Evolutionary conservation across 2,888 invertebrate species (phyloP).

Genomic region (Stratiomys singularior): DNA sequence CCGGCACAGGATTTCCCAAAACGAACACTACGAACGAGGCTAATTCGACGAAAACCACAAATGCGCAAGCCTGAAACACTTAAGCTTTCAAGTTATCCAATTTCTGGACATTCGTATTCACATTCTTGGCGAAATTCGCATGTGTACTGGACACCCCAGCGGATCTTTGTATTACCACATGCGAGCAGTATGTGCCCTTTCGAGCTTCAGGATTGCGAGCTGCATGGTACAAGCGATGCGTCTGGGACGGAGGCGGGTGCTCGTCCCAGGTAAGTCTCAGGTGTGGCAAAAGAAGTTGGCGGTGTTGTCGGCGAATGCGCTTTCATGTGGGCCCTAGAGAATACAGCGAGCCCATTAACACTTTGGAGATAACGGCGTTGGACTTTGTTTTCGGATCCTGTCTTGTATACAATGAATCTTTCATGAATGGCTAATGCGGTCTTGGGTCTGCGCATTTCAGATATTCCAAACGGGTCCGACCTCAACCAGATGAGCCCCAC

Average conservation of each 20-base stretch:
- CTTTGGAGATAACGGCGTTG: conserved; percentile 32
- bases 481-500: conserved; percentile 16
- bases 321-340: conserved; percentile 42
- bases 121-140: conserved; percentile 40
- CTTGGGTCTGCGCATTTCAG: neutral
- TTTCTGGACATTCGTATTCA: neutral
- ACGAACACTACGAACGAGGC: neutral
- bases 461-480: neutral
- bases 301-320: conserved; percentile 1
- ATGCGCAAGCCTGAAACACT: conserved; percentile 35
- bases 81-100: conserved; percentile 22
- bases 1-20: neutral
- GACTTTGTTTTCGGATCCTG: conserved; percentile 22
- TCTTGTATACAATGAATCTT: neutral
- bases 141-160: neutral
- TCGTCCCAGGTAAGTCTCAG: neutral
- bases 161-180: neutral
- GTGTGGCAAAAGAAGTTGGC: conserved; percentile 1
- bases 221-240: neutral
- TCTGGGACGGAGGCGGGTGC: neutral
- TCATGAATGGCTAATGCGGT: conserved; percentile 7
- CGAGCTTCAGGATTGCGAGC: neutral
- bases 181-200: neutral
- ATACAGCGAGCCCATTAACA: conserved; percentile 44
- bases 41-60: conserved; percentile 36